Conservation (phyloP, 2,888 invertebrate species). For the Coelogynopora nodosa region DNA sequence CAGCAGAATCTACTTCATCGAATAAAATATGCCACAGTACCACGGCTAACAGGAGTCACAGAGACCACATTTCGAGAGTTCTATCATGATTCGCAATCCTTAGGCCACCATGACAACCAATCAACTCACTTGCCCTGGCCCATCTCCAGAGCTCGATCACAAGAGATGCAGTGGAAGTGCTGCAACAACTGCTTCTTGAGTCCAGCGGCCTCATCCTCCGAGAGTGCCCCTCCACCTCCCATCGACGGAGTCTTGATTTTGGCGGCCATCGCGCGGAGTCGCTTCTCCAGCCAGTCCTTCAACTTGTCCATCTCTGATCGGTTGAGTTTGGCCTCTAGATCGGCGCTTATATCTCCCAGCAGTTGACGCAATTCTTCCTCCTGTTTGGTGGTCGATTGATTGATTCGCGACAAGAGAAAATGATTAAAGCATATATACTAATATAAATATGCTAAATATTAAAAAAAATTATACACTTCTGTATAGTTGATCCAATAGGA, state of each 20-base stretch:
- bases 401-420: too few species aligned
- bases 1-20: too few species aligned
- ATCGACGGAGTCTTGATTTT: slow-evolving; percentile 51
- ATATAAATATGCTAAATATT: too few species aligned
- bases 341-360: slow-evolving; percentile 51
- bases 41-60: too few species aligned
- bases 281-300: slow-evolving; percentile 58
- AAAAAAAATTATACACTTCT: too few species aligned
- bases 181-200: not conserved
- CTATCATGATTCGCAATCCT: too few species aligned
- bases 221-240: slow-evolving; percentile 49
- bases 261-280: slow-evolving; percentile 56
- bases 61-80: too few species aligned
- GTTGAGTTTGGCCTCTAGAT: slow-evolving; percentile 58
- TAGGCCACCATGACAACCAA: too few species aligned
- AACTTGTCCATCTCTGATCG: slow-evolving; percentile 58
- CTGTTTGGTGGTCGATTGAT: too few species aligned
- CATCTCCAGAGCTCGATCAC: not conserved
- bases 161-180: slow-evolving; percentile 21
- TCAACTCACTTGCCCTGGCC: not conserved
- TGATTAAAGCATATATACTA: too few species aligned
- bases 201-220: slow-evolving; percentile 3
- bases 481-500: too few species aligned
- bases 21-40: too few species aligned
- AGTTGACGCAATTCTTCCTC: slow-evolving; percentile 56